phyloP scores from a whole-genome alignment of 2,888 invertebrate genomes.

The Minunthozetes semirufus region DNA sequence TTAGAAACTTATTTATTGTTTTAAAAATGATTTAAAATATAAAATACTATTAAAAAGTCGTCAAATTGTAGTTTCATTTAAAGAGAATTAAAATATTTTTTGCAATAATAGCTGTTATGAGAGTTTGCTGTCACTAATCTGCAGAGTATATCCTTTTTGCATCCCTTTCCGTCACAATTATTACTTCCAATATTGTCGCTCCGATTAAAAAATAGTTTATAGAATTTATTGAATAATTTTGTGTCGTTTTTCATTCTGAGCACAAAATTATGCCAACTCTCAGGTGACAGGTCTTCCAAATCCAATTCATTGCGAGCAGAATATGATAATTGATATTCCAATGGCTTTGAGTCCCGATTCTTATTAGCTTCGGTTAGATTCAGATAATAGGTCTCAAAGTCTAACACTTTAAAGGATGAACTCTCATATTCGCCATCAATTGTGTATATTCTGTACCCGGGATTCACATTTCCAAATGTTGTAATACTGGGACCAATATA shows the following conservation, averaged over 20 bases:
- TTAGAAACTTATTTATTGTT: too few species aligned
- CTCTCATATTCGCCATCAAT: slow-evolving; percentile 40
- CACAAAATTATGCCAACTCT: slow-evolving; percentile 84
- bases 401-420: slow-evolving; percentile 58
- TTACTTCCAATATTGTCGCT: slow-evolving; percentile 34
- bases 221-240: slow-evolving; percentile 76
- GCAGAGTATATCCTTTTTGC: slow-evolving; percentile 39
- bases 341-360: slow-evolving; percentile 48
- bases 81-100: slow-evolving; percentile 51
- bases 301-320: slow-evolving; percentile 64
- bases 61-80: background rate
- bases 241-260: slow-evolving; percentile 80
- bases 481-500: slow-evolving; percentile 81
- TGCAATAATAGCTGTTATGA: slow-evolving; percentile 44
- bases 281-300: slow-evolving; percentile 73
- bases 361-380: slow-evolving; percentile 83
- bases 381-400: slow-evolving; percentile 94
- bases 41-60: too few species aligned
- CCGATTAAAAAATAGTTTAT: slow-evolving; percentile 56
- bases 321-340: slow-evolving; percentile 75
- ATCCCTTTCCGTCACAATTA: slow-evolving; percentile 26
- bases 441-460: slow-evolving; percentile 80
- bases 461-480: slow-evolving; percentile 66
- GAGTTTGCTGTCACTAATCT: slow-evolving; percentile 39
- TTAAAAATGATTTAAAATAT: too few species aligned